phyloP scores from a whole-genome alignment of 1,140 invertebrate species.

The Atta colombica region DNA sequence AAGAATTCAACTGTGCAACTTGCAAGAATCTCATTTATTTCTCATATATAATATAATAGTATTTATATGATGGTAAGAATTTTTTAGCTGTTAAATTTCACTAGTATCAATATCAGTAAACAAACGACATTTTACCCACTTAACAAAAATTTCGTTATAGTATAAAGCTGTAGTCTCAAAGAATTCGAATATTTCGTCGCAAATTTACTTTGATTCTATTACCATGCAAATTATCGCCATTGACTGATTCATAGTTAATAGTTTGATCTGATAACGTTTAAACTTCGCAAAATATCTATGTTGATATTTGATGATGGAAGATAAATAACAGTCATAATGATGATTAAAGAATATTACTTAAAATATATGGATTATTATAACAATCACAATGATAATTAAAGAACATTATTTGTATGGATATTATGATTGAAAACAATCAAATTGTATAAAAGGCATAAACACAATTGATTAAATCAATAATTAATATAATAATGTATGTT shows the following conservation, averaged over 20 bases:
- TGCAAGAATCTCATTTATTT: neutral
- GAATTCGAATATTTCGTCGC: neutral
- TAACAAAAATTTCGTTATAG: neutral
- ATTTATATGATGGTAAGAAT: neutral
- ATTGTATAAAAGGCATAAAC: neutral
- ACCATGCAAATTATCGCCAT: neutral
- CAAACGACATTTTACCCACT: neutral
- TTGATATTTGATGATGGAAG: neutral
- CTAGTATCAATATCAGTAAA: neutral
- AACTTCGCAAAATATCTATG: neutral
- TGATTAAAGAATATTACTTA: neutral
- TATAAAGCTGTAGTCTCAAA: neutral
- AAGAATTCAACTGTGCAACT: neutral
- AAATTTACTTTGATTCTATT: neutral
- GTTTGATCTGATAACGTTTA: neutral
- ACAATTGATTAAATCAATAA: neutral
- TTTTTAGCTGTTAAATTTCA: neutral
- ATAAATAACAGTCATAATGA: neutral
- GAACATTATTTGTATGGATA: neutral
- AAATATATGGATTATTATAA: neutral
- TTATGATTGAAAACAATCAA: neutral
- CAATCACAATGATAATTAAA: neutral
- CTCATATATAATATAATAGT: neutral
- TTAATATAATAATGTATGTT: neutral
- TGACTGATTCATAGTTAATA: neutral